Evolutionary conservation across 2,888 invertebrate genomes (phyloP), one percentile per base, ranked within the genome.

Genomic region (Abrostola tripartita): DNA sequence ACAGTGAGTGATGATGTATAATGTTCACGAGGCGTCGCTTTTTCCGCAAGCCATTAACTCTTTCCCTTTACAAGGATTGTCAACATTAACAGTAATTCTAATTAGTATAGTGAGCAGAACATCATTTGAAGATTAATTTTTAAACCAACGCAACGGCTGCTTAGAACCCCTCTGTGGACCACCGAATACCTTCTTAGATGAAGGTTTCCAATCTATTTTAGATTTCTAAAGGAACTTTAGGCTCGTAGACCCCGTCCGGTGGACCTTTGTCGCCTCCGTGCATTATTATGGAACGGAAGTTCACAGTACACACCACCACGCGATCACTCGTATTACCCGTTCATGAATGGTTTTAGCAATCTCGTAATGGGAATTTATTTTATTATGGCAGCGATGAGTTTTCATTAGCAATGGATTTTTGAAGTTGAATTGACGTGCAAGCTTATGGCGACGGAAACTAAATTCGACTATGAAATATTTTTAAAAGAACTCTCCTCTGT

Each of bases 151-250:
- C n/a, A 52, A 42, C 14, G 5, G 6, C 7, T 11, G 9, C 35
- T 44, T 44, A 14, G 14, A 44, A 41, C n/a, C 35, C 9, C 42
- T 35, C 37, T 42, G 40, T 56, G 12, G 56, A 52, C 60, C 24
- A 37, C 6, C 8, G 51, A 70, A 65, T n/a, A 2, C 14, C 8
- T 61, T 38, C 51, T 52, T 11, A 7, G 52, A 64, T 52, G 11
- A 52, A 42, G 37, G 35, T 55, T 67, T 60, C 49, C 61, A 63
- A 63, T 63, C 52, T 51, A 54, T 47, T 54, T 61, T 12, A 51
- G 40, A 24, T 60, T 0, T 54, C 5, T 49, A 51, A 37, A 47
- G 37, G 10, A 51, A 41, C 6, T n/a, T 37, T 41, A 50, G 44
- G 41, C 36, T 11, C 10, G 35, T 35, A n/a, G 37, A 40, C 24